A percentile compares a stretch with the other conserved stretches of the same genome.
Conservation (phyloP, 1,140 invertebrate genomes). For the Drosophila athabasca region DNA sequence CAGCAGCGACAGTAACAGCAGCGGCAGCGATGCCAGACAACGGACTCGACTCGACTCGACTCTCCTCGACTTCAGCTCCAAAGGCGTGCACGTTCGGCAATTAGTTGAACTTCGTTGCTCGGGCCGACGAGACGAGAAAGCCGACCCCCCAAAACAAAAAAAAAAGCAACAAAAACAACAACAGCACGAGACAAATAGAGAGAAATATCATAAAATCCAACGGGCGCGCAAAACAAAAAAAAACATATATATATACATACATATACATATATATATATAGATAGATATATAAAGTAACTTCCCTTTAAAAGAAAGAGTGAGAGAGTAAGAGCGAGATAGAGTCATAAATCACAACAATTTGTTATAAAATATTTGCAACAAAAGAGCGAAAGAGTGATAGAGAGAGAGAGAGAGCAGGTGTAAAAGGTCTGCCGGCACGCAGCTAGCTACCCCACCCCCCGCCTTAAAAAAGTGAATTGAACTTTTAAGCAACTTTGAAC, state of each 20-base stretch:
- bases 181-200: slow-evolving; percentile 25
- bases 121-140: slow-evolving; percentile 66
- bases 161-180: slow-evolving; percentile 18
- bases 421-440: neutral
- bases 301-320: neutral
- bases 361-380: slow-evolving; percentile 29
- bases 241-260: too few species aligned
- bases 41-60: slow-evolving; percentile 24
- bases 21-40: slow-evolving; percentile 24
- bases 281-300: slow-evolving; percentile 13
- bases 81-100: slow-evolving; percentile 65
- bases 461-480: slow-evolving; percentile 47
- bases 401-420: slow-evolving; percentile 21
- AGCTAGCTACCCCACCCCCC: too few species aligned
- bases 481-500: slow-evolving; percentile 58
- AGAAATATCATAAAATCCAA: slow-evolving; percentile 21
- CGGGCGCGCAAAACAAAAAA: slow-evolving; percentile 46
- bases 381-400: slow-evolving; percentile 18
- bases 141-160: slow-evolving; percentile 25
- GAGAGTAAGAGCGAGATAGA: slow-evolving; percentile 6
- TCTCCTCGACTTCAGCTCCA: slow-evolving; percentile 35
- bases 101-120: slow-evolving; percentile 76
- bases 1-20: slow-evolving; percentile 42
- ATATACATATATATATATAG: too few species aligned
- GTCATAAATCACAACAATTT: slow-evolving; percentile 41